These are phyloP conservation scores for Peromyscus californicus DNA, from an alignment of 2,113 vertebrate species.

Conservation along the genomic window DNA sequence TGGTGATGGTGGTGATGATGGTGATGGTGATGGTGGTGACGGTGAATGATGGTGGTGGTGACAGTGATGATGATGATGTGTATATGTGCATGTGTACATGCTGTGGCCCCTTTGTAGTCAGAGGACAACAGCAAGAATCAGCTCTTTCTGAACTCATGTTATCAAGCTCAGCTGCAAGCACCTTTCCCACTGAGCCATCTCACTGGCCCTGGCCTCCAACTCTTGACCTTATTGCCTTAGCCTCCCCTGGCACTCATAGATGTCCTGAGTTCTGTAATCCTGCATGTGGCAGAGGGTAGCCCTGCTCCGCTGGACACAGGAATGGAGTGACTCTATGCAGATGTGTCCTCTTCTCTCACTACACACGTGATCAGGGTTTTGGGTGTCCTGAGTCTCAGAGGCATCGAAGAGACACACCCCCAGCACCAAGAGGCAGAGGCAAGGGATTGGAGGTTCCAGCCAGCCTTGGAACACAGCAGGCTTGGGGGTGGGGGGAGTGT, in stretches of 20 bases:
- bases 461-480: neutral
- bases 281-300: no score
- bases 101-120: neutral
- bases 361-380: neutral
- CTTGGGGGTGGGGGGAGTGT: neutral
- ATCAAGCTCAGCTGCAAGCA: neutral
- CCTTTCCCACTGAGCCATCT: neutral
- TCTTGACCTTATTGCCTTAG: neutral
- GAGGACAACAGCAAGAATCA: neutral
- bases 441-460: neutral
- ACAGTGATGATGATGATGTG: neutral
- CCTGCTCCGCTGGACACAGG: rapidly evolving
- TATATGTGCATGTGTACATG: no score
- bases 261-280: neutral
- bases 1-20: neutral
- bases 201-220: neutral
- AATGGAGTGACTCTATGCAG: rapidly evolving
- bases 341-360: neutral
- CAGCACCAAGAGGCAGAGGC: neutral
- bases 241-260: neutral
- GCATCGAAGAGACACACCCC: neutral
- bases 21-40: neutral
- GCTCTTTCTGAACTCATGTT: neutral
- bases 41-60: no score
- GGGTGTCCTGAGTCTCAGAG: neutral